phyloP scores from a whole-genome alignment of 1,140 invertebrate species.

The Adelges cooleyi region DNA sequence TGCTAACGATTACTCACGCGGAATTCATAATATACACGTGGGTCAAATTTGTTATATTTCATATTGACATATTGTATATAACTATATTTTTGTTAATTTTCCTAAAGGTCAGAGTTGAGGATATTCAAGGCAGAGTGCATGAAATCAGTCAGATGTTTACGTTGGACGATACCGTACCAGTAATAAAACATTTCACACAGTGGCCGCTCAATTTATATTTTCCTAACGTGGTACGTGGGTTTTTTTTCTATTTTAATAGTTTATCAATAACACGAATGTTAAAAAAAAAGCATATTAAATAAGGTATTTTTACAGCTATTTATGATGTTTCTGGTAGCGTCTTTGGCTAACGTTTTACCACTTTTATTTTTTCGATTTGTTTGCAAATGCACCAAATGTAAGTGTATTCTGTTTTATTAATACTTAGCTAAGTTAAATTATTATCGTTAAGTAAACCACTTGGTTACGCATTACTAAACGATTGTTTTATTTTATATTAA shows the following conservation, averaged over 20 bases:
- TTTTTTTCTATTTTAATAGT: conserved; percentile 3
- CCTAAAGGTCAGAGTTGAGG: conserved; percentile 49
- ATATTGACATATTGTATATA: too few species aligned
- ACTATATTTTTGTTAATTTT: too few species aligned
- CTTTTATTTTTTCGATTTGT: conserved; percentile 21
- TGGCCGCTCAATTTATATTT: conserved; percentile 63
- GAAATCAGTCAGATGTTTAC: conserved; percentile 59
- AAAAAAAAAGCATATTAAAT: background rate
- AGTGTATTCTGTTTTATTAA: conserved; percentile 9
- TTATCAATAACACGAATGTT: too few species aligned
- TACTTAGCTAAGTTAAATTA: background rate
- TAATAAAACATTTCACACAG: conserved; percentile 54
- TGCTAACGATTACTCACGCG: conserved; percentile 48
- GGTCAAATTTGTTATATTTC: too few species aligned
- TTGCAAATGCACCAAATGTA: conserved; percentile 22
- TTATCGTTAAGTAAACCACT: too few species aligned
- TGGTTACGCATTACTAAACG: too few species aligned
- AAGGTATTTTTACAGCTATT: conserved; percentile 12
- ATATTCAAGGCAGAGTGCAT: conserved; percentile 47
- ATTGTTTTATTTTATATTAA: too few species aligned
- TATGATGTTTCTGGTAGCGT: conserved; percentile 3
- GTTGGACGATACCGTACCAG: conserved; percentile 54
- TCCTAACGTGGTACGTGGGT: conserved; percentile 52
- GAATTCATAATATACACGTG: conserved; percentile 59
- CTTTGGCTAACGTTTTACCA: conserved; percentile 7